Base-by-base conservation (phyloP, 1,140 invertebrate genomes). In the Harpegnathos saltator region DNA sequence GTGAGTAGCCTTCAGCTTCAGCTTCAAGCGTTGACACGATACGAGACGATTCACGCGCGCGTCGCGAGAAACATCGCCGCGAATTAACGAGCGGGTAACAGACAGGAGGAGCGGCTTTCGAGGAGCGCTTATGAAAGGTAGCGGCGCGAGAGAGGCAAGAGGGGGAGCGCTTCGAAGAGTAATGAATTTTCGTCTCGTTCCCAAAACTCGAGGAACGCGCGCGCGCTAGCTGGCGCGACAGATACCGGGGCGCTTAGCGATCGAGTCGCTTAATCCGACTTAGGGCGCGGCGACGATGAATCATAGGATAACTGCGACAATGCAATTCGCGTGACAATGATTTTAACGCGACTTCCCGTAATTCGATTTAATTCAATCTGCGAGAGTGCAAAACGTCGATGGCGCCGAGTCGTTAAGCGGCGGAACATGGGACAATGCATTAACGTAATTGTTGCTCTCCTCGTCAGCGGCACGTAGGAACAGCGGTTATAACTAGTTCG, bases 1-100 rank as follows among this genome's bases (percentile, higher is more conserved):
- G 95, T 95, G 85, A 94, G 94, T 92, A 12, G 12, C 33, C 1
- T 56, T 22, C 56, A n/a, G n/a, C n/a, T 52, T 66, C 33, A 73
- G 11, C 17, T 38, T 7, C 33, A 33, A 33, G 2, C 33, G 33
- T 33, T 33, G 33, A 33, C 33, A n/a, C n/a, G n/a, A n/a, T n/a
- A n/a, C n/a, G n/a, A n/a, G n/a, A n/a, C n/a, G n/a, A n/a, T n/a
- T n/a, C n/a, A 33, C 1, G 5, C 29, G 29, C 5, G 29, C 29
- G 1, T 33, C 38, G 38, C 38, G 38, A 44, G 38, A 44, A 48
- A 63, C 62, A 63, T 61, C 15, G 15, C 1, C 24, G 19, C 26
- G 14, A 5, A 14, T 77, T 15, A 33, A 24, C 38, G 15, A 68
- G 22, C 22, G 22, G 52, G 15, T 9, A n/a, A 74, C 15, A 12